Evolutionary conservation across 2,888 invertebrate species (phyloP).

Genomic region (Caenorhabditis virilis): DNA sequence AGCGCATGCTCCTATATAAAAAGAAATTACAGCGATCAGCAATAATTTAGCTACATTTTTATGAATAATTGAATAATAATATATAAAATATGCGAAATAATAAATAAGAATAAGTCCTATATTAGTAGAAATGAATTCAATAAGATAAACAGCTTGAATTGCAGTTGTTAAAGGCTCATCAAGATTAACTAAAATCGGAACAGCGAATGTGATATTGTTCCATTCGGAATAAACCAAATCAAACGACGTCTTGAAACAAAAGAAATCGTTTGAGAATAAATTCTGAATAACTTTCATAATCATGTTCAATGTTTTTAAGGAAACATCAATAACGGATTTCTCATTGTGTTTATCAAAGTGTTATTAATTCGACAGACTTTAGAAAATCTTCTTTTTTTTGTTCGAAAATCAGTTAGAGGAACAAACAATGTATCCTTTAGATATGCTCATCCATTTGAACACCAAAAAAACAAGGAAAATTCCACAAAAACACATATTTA

Average conservation of each 20-base stretch:
- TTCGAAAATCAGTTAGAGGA: no score
- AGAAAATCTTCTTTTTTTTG: no score
- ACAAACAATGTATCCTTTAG: no score
- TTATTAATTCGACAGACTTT: no score
- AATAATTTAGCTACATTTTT: slow-evolving; percentile 16
- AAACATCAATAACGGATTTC: no score
- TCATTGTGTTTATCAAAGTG: no score
- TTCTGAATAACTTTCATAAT: no score
- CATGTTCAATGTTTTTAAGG: no score
- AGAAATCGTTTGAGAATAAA: no score
- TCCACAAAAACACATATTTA: no score
- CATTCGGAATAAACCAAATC: slow-evolving; percentile 23
- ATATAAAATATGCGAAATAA: slow-evolving; percentile 23
- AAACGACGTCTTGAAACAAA: slow-evolving; percentile 2
- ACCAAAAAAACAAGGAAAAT: no score
- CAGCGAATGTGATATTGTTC: slow-evolving; percentile 28
- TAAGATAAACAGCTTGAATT: slow-evolving; percentile 13
- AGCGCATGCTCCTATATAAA: slow-evolving; percentile 6
- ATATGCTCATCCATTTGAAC: no score
- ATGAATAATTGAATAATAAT: slow-evolving; percentile 17
- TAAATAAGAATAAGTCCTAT: slow-evolving; percentile 16
- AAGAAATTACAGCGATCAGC: slow-evolving; percentile 1
- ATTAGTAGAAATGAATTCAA: slow-evolving; percentile 10
- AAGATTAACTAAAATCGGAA: slow-evolving; percentile 30
- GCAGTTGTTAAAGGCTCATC: slow-evolving; percentile 11